Evolutionary conservation across 30 jellyfish, hydroid and myxozoan genomes (phyloP), one percentile per base, ranked within the genome.

Genomic region (Aurelia aurita): DNA sequence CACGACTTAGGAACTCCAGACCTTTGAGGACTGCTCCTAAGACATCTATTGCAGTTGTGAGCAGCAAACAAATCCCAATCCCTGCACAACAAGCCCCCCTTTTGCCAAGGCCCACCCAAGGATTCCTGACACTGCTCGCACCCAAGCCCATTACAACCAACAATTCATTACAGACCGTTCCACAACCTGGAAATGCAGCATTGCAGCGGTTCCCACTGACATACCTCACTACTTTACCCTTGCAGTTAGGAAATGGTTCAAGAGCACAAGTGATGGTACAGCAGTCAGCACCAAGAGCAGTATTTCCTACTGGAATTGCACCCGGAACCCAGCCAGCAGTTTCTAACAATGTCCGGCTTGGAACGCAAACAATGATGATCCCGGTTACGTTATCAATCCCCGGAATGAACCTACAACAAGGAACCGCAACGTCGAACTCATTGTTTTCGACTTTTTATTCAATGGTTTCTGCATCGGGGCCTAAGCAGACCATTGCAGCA

Each of bases 71-170:
- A 27, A 34, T 57, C 72, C 25, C 82, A 1, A 69, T 18, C 6
- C 85, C 31, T n/a, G 21, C 85, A 18, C 28, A n/a, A 32, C 93
- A 58, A 69, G 47, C 78, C 5, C 93, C 86, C 1, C 74, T 83
- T 3, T 55, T 71, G 54, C 93, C 93, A 18, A 13, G 82, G 44
- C 93, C 87, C 27, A 83, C 87, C 1, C 93, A 83, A 22, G 69
- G 93, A 18, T 59, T 47, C 68, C 59, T 83, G 7, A 83, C 86
- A 5, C 77, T 83, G 20, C 69, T 69, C 29, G 72, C 93, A 32
- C 77, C 86, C 23, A 71, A 29, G 64, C 93, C 93, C 1, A 60
- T 20, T 18, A 22, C 85, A 9, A 25, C 85, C 39, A 13, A 74
- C 80, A 0, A 67, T 34, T 28, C 32, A 31, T 77, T 57, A 58